Conservation (phyloP, 1,140 invertebrate species). For the Zelostemma sp. region DNA sequence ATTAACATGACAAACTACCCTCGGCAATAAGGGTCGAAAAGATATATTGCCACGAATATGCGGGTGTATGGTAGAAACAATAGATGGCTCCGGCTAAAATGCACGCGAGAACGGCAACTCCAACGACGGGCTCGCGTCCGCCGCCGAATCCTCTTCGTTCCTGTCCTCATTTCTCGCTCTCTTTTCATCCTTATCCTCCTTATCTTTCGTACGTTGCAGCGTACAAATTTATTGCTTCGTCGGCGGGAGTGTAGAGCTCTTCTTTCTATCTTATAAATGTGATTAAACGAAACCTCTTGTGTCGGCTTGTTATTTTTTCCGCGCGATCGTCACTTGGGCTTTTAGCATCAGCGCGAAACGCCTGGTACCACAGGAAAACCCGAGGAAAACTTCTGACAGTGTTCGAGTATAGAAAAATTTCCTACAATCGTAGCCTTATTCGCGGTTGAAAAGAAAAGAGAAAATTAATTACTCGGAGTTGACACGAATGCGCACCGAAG, state of each 20-base stretch:
- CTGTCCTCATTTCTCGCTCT: constrained; percentile 19
- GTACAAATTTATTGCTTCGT: constrained; percentile 48
- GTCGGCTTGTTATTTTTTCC: constrained; percentile 40
- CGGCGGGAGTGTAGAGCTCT: constrained; percentile 24
- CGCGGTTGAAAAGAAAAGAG: too few species aligned
- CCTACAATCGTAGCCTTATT: too few species aligned
- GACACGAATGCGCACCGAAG: constrained; percentile 17
- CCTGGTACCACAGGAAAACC: constrained; percentile 12
- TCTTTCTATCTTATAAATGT: constrained; percentile 31
- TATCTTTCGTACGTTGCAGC: constrained; percentile 34
- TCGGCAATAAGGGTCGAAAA: constrained; percentile 69
- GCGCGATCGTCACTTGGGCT: too few species aligned
- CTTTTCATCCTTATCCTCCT: constrained; percentile 47
- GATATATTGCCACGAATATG: constrained; percentile 68
- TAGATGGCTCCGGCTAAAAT: constrained; percentile 55
- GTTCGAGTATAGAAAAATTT: too few species aligned
- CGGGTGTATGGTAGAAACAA: constrained; percentile 69
- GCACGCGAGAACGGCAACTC: constrained; percentile 35
- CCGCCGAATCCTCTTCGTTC: constrained; percentile 14
- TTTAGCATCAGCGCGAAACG: too few species aligned
- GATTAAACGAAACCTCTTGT: constrained; percentile 19
- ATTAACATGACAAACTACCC: constrained; percentile 73
- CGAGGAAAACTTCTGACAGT: too few species aligned
- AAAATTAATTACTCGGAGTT: constrained; percentile 1
- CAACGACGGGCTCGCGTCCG: constrained; percentile 9